phyloP scores from a whole-genome alignment of 35 echinoderm and acorn worm genomes.

The Hemicentrotus pulcherrimus region DNA sequence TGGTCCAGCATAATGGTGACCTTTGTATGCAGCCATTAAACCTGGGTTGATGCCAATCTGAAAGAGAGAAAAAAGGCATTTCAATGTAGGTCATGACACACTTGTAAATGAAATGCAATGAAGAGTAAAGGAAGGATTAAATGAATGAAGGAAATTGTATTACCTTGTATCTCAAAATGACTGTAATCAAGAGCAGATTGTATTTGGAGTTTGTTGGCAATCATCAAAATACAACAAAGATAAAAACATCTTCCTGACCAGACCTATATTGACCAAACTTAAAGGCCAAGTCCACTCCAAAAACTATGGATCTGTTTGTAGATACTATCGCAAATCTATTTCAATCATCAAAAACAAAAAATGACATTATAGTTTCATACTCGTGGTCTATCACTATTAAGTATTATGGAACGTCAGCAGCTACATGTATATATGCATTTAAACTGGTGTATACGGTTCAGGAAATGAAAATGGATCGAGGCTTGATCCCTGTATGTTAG shows the following conservation, averaged over 20 bases:
- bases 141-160: slow-evolving; percentile 4
- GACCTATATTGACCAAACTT: no score
- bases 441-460: no score
- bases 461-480: no score
- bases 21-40: slow-evolving; percentile 98
- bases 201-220: background rate
- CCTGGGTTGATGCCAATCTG: slow-evolving; percentile 99
- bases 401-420: no score
- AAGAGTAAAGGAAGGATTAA: background rate
- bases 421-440: no score
- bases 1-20: slow-evolving; percentile 99
- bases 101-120: background rate
- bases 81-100: background rate
- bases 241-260: background rate
- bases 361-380: no score
- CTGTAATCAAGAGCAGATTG: background rate
- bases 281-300: no score
- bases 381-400: no score
- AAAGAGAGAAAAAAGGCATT: slow-evolving; percentile 18
- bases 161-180: background rate
- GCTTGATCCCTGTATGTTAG: no score
- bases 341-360: no score
- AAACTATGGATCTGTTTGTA: no score
- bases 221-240: background rate
- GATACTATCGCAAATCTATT: no score